Evolutionary conservation across 1,140 invertebrate species (phyloP), one percentile per base, ranked within the genome.

Genomic region (Macrostomum lignano): DNA sequence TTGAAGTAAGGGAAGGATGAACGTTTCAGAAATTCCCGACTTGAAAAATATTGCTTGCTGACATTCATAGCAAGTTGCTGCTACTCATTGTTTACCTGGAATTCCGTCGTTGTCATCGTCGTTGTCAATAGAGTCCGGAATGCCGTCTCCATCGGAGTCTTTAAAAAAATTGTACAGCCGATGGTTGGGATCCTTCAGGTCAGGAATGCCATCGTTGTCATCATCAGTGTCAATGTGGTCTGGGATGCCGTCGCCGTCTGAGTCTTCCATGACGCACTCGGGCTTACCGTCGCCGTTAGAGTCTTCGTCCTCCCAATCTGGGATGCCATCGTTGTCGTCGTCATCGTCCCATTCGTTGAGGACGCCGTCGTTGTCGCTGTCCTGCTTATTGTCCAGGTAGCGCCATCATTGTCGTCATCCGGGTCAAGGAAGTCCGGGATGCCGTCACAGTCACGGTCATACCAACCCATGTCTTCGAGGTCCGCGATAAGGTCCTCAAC

Each of bases 251-350:
- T 39, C 36, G 6, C 9, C 36, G 45, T 39, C 45, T 38, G 30
- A 25, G 28, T 44, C 42, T 17, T 40, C 36, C 9, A 32, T 14
- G 7, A 40, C 29, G 21, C 29, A 39, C n/a, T 44, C 43, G 1
- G 39, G 35, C 7, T 41, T 41, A 14, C 41, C 39, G 34, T 46
- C 44, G 11, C 39, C 41, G 36, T 46, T 44, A 13, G 35, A 36
- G 21, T 39, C 38, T 7, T 21, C 19, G 30, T 36, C 23, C 2
- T 28, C 17, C n/a, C 1, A 15, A 11, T 39, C 36, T 3, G 30
- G 36, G 14, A 32, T 32, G 20, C 31, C 31, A 11, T 32, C 31
- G 14, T 32, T 32, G 31, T 32, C 31, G 17, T 32, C 31, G 17
- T 32, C 31, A 21, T 32, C 31, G 14, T 32, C 31, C 11, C 10